A percentile compares a stretch with the other conserved stretches of the same genome.
phyloP scores from a whole-genome alignment of 2,113 vertebrate genomes.

The Chamaetylas fuelleborni region DNA sequence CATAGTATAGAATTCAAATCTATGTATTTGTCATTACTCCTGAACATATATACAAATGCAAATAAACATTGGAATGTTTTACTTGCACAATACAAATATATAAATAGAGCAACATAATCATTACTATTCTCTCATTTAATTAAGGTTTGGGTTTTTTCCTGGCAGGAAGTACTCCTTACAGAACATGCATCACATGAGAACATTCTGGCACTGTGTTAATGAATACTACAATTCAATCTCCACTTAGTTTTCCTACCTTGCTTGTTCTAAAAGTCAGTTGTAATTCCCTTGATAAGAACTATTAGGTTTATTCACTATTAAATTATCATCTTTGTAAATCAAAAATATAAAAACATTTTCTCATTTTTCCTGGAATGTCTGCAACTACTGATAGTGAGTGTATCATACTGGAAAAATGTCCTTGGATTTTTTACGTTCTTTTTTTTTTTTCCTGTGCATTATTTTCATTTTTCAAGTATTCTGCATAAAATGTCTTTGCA shows the following conservation, averaged over 20 bases:
- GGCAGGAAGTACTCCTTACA: neutral
- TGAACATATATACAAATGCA: neutral
- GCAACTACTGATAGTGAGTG: neutral
- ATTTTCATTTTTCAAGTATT: neutral
- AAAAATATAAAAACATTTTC: neutral
- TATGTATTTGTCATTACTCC: neutral
- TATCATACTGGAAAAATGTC: neutral
- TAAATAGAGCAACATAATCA: neutral
- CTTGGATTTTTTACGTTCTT: neutral
- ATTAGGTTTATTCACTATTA: neutral
- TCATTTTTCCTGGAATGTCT: neutral
- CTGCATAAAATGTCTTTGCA: neutral
- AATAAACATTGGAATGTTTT: neutral
- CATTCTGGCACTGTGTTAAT: neutral
- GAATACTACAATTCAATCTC: neutral
- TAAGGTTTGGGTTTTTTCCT: neutral
- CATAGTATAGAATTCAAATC: neutral
- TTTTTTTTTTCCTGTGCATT: fast-evolving
- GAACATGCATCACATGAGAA: neutral
- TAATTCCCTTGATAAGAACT: neutral
- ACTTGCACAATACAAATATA: neutral
- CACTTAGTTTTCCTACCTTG: neutral
- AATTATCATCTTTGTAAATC: neutral
- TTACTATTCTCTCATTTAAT: neutral
- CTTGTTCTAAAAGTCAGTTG: neutral